These are phyloP conservation scores for Passerina amoena DNA, from an alignment of 2,113 vertebrate genomes.

Conservation along the genomic window DNA sequence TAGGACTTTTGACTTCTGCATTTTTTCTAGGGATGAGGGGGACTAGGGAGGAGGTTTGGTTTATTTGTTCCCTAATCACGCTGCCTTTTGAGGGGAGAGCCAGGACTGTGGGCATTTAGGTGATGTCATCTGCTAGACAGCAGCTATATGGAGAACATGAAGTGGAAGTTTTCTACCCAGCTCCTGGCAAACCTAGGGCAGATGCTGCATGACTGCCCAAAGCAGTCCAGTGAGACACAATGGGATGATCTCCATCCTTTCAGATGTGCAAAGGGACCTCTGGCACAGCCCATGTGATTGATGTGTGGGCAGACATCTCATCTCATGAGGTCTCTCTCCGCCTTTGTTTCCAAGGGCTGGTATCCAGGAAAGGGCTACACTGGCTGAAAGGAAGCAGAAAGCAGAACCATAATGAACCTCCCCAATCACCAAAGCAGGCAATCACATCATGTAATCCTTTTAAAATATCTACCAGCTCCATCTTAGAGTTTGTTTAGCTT, in stretches of 20 bases:
- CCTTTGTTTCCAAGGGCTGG: background rate
- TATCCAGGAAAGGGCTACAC: background rate
- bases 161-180: background rate
- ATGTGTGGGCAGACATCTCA: background rate
- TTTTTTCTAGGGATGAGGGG: background rate
- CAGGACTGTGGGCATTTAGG: background rate
- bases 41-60: background rate
- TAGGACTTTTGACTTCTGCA: background rate
- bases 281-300: rapidly evolving
- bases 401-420: background rate
- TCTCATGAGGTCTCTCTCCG: background rate
- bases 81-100: background rate
- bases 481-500: background rate
- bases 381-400: background rate
- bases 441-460: background rate
- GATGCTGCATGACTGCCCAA: background rate
- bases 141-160: constrained; percentile 9
- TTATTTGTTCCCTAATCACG: background rate
- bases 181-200: background rate
- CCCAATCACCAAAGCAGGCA: background rate
- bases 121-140: constrained; percentile 31
- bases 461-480: background rate
- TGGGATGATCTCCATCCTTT: background rate
- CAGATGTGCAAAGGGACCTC: background rate
- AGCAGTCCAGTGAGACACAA: background rate